A percentile compares a stretch with the other conserved stretches of the same genome.
These are phyloP conservation scores for Hoplodrina blanda DNA, from an alignment of 2,888 invertebrate genomes.

Conservation along the genomic window DNA sequence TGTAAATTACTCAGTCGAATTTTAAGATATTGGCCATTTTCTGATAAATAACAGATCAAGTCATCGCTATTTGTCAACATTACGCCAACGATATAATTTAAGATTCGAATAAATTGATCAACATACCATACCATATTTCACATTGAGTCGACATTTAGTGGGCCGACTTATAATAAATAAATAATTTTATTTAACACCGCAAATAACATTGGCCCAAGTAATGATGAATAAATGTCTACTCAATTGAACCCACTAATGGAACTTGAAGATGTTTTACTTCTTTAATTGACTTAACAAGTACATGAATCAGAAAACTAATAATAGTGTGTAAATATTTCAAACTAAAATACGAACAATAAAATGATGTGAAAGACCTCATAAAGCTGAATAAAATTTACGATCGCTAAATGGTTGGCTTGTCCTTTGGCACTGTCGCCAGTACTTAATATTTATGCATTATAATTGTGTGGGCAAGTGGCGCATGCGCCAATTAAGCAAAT, in stretches of 20 bases:
- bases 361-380: slow-evolving; percentile 68
- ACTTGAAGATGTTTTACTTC: slow-evolving; percentile 46
- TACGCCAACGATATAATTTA: slow-evolving; percentile 47
- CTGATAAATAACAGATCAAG: slow-evolving; percentile 42
- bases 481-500: slow-evolving; percentile 75
- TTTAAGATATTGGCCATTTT: slow-evolving; percentile 18
- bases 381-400: slow-evolving; percentile 63
- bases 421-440: slow-evolving; percentile 63
- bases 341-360: slow-evolving; percentile 58
- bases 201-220: slow-evolving; percentile 33
- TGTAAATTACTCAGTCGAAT: slow-evolving; percentile 26
- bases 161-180: slow-evolving; percentile 33
- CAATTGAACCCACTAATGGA: slow-evolving; percentile 53
- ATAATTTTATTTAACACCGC: slow-evolving; percentile 45
- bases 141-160: slow-evolving; percentile 42
- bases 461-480: slow-evolving; percentile 69
- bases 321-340: slow-evolving; percentile 52
- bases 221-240: slow-evolving; percentile 50
- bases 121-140: slow-evolving; percentile 34
- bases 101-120: slow-evolving; percentile 54
- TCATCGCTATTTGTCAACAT: slow-evolving; percentile 46
- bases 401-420: slow-evolving; percentile 66
- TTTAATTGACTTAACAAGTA: slow-evolving; percentile 56
- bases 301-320: slow-evolving; percentile 53
- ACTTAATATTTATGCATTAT: slow-evolving; percentile 64